Base-by-base conservation (phyloP, 1,140 invertebrate genomes). In the Drosophila nannoptera region DNA sequence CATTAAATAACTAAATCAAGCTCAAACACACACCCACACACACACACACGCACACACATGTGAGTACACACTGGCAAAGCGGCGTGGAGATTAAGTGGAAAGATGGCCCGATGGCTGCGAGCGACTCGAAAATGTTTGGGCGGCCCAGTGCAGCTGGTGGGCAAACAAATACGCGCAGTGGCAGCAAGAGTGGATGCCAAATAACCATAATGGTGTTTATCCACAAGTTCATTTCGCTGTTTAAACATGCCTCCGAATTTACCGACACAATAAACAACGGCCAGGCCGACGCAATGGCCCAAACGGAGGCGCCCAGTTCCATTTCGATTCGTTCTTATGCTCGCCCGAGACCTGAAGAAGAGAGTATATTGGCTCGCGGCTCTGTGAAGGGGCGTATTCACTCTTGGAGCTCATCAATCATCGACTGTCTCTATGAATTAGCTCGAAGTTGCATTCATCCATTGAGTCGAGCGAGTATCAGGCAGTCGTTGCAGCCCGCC, bases 131-230 rank as follows among this genome's bases (percentile, higher is more conserved):
- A 69, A 64, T 69, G 67, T 69, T 69, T 69, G 67, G 50, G 32
- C 67, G 72, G 62, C 48, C 56, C 43, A 36, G 35, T 32, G 50
- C 33, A 60, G 58, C 46, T 70, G 61, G 53, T 56, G 64, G 58
- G 56, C 63, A 71, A 72, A 68, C 64, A 72, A 72, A 72, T 69
- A 52, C 62, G 73, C 48, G 73, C 43, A 48, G 80, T 61, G 53
- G 54, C 62, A 74, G 60, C 70, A 70, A 84, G 77, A 86, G 81
- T 86, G 81, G 81, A 86, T 86, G 81, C 81, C 81, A 86, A 86
- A 86, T 86, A 86, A 86, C 77, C 81, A 86, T 86, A 86, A 86
- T 86, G 77, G 77, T 86, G 81, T 86, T 86, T 86, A 86, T 86
- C 81, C 81, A 86, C 81, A 86, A 86, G 81, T 86, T 86, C 81